Base-by-base conservation (phyloP, 2,888 invertebrate species). In the Augochlorella aurata region DNA sequence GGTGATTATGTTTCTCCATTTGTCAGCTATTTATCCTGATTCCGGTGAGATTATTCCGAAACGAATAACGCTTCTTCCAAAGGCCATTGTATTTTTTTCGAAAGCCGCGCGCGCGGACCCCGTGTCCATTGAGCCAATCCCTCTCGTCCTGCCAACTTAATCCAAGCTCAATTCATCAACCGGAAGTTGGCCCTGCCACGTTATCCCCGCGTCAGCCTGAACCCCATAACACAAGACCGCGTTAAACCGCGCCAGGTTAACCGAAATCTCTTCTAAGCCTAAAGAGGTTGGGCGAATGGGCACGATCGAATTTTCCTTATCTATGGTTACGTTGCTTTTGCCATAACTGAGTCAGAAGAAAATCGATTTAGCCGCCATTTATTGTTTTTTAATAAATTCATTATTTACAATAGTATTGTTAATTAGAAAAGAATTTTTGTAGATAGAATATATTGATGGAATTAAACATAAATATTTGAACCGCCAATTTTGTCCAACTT, bases 251-350 rank as follows among this genome's bases (percentile, higher is more conserved):
- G 83, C 52, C 70, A 75, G 86, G 85, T 86, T 85, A 77, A 82
- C 83, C 83, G 82, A 82, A 87, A 83, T 88, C 83, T 87, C 88
- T 87, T 77, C 86, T 85, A 87, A 87, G 88, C 88, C 82, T 82
- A 74, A 82, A 76, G 72, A 50, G 50, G 16, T 45, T 5, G n/a
- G 38, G 18, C 77, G 73, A 61, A 74, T 44, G 54, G 24, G 52
- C 12, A 16, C n/a, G 69, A 29, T 69, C 72, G 58, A 78, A 66
- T 78, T 65, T 50, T 67, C 24, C 29, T 1, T 21, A 0, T 10
- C 16, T 18, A 4, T 4, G 29, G 16, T 16, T 4, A 44, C 54
- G 44, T 16, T 10, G 21, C 50, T 70, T 44, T 21, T 14, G 16
- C n/a, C 24, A 0, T 14, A 29, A 21, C 24, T 9, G 9, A 0